A percentile compares a stretch with the other conserved stretches of the same genome.
Evolutionary conservation across 2,113 vertebrate genomes (phyloP).

Genomic region (Pseudolaguvia tuberculata): DNA sequence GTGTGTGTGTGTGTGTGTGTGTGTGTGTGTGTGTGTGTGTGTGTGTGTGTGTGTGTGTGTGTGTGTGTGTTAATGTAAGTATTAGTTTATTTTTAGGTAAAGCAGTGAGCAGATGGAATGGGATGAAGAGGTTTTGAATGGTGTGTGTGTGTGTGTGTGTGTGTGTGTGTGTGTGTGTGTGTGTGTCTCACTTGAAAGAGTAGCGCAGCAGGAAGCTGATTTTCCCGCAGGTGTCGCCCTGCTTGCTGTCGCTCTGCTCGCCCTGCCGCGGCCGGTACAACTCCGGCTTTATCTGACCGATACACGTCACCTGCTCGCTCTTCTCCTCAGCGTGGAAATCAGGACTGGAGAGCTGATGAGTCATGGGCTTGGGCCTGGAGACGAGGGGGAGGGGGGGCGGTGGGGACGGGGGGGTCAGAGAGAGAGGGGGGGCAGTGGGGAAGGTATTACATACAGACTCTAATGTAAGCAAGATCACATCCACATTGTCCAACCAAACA

Average conservation of each 20-base stretch:
- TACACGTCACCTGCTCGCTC: constrained; percentile 83
- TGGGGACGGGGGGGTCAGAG: too few species aligned
- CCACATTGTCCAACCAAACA: too few species aligned
- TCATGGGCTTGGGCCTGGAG: constrained; percentile 70
- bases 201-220: constrained; percentile 88
- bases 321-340: constrained; percentile 73
- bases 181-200: constrained; percentile 79
- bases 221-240: constrained; percentile 76
- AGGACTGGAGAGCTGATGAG: constrained; percentile 74
- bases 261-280: constrained; percentile 78
- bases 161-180: constrained; percentile 1
- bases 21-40: not conserved
- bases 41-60: not conserved
- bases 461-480: too few species aligned
- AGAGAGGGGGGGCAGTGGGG: too few species aligned
- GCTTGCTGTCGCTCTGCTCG: constrained; percentile 72
- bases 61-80: not conserved
- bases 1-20: not conserved
- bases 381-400: not conserved
- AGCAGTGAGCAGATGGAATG: constrained; percentile 4
- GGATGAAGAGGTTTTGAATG: not conserved
- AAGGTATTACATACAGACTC: too few species aligned
- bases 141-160: constrained; percentile 1
- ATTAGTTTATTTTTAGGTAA: constrained; percentile 15
- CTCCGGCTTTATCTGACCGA: constrained; percentile 90